Evolutionary conservation across 2,113 vertebrate genomes (phyloP), one percentile per base, ranked within the genome.

Genomic region (Maccullochella peelii): DNA sequence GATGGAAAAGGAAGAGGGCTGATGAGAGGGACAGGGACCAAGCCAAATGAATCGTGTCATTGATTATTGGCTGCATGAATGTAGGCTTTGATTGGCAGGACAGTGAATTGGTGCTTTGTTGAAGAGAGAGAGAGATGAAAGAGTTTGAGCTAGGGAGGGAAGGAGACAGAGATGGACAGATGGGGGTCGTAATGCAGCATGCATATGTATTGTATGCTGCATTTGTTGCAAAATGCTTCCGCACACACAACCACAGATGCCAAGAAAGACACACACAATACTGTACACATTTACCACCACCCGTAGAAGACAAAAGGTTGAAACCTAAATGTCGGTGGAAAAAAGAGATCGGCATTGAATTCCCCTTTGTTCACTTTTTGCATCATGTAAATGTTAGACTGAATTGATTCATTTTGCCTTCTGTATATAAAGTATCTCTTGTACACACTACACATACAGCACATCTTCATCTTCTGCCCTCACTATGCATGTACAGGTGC

Each of bases 31-130:
- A 83, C 63, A 61, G 57, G 73, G 83, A 82, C 63, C 27, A 33
- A 55, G 83, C 62, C 69, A 90, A 80, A 91, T 92, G 90, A 93
- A 93, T 89, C 59, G 76, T 87, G 80, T 90, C 90, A 92, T 86
- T 93, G 85, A 91, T 85, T 86, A 91, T 85, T 85, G 83, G 73
- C 85, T 73, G 66, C 52, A 76, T 93, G 88, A 94, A 92, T 93
- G 91, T 88, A 33, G 79, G 92, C 92, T 91, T 93, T 93, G 89
- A 93, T 79, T 89, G 84, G 78, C 78, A 84, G 83, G 44, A 91
- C 78, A 86, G 71, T 92, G 92, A 93, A 92, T 83, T 55, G 80
- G 78, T 57, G 84, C 90, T 86, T 93, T 93, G 91, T 93, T 89
- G 59, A 74, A 57, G 30, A 79, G 30, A 84, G 78, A 80, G 71